Base-by-base conservation (phyloP, 2,888 invertebrate genomes). In the Xanthorhoe spadicearia region DNA sequence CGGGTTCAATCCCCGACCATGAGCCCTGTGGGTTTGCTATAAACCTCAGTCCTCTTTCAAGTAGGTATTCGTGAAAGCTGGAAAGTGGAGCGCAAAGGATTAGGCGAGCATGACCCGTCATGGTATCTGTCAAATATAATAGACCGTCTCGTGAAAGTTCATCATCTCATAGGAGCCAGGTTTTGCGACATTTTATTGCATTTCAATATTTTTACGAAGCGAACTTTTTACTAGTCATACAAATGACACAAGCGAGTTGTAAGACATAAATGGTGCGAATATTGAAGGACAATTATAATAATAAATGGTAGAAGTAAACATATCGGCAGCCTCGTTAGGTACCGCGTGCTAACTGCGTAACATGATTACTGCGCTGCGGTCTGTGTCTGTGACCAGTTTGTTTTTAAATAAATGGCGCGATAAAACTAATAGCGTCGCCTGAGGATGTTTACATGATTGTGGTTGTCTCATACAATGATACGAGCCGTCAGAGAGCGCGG, bases 91-190 rank as follows among this genome's bases (percentile, higher is more conserved):
- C 48, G 48, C 15, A 48, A 43, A 43, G 38, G 38, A 48, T 48
- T 48, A 48, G 48, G 48, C 48, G 13, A 43, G 48, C 48, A 17
- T 48, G 48, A 48, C 48, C 48, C 17, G 48, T 48, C 48, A 48
- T 48, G 17, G 17, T 17, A 48, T 48, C 48, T 48, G 48, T 48
- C 48, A 17, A 17, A 48, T 17, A 38, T 38, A 46, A 46, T 46
- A 15, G 46, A 13, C n/a, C 7, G 17, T 48, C 48, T 15, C 17
- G 48, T 48, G 48, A 48, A 48, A 48, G 48, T 48, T 17, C 17
- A 17, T 17, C 48, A 48, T 17, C 17, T 48, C 48, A 48, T 17
- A 17, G 48, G 48, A 48, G 46, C 46, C n/a, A 46, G 15, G 7
- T 48, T 46, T 48, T 17, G 17, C 38, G 38, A 43, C 13, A 43